A percentile compares a stretch with the other conserved stretches of the same genome.
Evolutionary conservation across 2,113 vertebrate species (phyloP).

Genomic region (Megaptera novaeangliae): DNA sequence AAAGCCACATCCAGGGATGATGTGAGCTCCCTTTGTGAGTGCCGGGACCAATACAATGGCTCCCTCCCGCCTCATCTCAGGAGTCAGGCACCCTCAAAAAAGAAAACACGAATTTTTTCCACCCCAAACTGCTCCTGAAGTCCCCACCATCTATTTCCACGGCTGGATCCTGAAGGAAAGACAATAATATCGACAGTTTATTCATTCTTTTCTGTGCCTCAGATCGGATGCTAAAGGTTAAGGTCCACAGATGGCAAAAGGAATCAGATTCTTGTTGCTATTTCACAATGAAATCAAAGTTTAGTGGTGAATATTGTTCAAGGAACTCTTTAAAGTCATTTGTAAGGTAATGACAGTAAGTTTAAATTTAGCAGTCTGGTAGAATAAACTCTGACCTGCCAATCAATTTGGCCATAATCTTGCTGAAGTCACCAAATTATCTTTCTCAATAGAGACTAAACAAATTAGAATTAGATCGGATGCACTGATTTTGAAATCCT

Average conservation of each 20-base stretch:
- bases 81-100: not conserved
- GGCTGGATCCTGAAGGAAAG: not conserved
- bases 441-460: not conserved
- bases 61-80: not conserved
- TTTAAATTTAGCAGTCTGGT: not conserved
- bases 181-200: not conserved
- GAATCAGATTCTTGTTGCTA: not conserved
- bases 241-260: not conserved
- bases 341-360: not conserved
- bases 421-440: not conserved
- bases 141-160: not conserved
- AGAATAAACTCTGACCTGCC: not conserved
- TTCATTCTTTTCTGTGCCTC: not conserved
- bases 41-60: not conserved
- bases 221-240: not conserved
- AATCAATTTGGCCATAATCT: not conserved
- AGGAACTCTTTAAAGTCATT: not conserved
- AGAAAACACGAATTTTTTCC: not conserved
- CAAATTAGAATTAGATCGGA: not conserved
- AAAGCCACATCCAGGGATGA: not conserved
- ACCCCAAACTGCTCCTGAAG: not conserved
- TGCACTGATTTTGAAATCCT: not conserved
- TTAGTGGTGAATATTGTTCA: not conserved
- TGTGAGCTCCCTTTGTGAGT: not conserved
- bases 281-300: constrained; percentile 5